Evolutionary conservation across 2,113 vertebrate genomes (phyloP), one percentile per base, ranked within the genome.

Genomic region (Bufo bufo): DNA sequence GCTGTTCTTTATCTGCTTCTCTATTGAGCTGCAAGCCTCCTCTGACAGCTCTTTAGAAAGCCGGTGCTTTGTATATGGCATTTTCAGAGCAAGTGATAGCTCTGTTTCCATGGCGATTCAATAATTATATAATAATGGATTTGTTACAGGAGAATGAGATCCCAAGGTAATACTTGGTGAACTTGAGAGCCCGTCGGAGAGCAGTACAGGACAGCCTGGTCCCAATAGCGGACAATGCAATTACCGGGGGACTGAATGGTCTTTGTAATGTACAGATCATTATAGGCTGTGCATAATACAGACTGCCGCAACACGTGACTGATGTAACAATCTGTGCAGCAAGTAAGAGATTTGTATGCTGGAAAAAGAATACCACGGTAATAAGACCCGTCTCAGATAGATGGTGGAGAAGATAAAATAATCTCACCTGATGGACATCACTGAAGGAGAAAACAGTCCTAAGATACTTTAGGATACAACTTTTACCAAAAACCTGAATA

Each of bases 81-180:
- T 72, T 80, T 72, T 71, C 45, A 20, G 77, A 56, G 45, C 80
- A 54, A 83, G 82, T 77, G 87, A 88, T 88, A 65, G 87, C 58
- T 83, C 56, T 80, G 87, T 88, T 77, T 69, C 87, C 87, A 88
- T 88, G 87, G 81, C 47, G 20, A 88, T 83, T 71, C 87, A 77
- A 88, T 88, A 88, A 88, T 88, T 75, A 88, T 77, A 65, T 83
- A 88, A 88, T 82, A 88, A 77, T 75, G 87, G 80, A 83, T 88
- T 88, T 88, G 87, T 83, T 83, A 83, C 87, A 84, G 61, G 54
- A 33, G 87, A 88, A 88, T 84, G 71, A 83, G 69, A 83, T 77
- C 80, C 69, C 58, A 54, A 45, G 58, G 45, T 52, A 43, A 4
- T 50, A 81, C 19, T n/a, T 82, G 43, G 45, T 59, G 20, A 23